These are phyloP conservation scores for Sinelater perroti DNA, from an alignment of 2,888 invertebrate genomes.

Conservation along the genomic window DNA sequence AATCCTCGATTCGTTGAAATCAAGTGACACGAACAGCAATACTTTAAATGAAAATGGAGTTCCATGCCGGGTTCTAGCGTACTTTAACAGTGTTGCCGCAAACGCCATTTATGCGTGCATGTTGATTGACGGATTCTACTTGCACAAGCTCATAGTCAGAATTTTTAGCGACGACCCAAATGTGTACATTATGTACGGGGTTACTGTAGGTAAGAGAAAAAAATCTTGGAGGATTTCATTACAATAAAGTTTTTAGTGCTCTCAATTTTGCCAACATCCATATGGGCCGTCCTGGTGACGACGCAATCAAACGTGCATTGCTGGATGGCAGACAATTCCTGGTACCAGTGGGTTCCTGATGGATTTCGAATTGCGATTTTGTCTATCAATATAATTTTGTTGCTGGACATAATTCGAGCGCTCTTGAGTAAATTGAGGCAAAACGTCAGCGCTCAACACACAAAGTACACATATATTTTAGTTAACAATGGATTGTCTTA, in stretches of 20 bases:
- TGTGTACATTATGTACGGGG: slow-evolving; percentile 61
- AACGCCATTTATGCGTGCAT: slow-evolving; percentile 74
- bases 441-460: slow-evolving; percentile 62
- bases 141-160: slow-evolving; percentile 73
- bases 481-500: slow-evolving; percentile 29
- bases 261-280: slow-evolving; percentile 64
- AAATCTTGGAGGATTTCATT: too few relatives aligned
- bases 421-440: slow-evolving; percentile 70
- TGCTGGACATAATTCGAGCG: slow-evolving; percentile 72
- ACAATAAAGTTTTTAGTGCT: slow-evolving; percentile 51
- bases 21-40: slow-evolving; percentile 56
- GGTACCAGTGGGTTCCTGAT: slow-evolving; percentile 70
- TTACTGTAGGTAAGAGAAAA: slow-evolving; percentile 59
- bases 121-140: slow-evolving; percentile 71
- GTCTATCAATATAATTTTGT: slow-evolving; percentile 66
- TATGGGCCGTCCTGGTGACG: slow-evolving; percentile 67
- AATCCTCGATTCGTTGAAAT: slow-evolving; percentile 66
- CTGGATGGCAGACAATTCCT: slow-evolving; percentile 68
- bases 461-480: slow-evolving; percentile 36
- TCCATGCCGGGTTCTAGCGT: slow-evolving; percentile 65
- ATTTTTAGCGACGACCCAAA: slow-evolving; percentile 68
- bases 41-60: slow-evolving; percentile 64
- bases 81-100: slow-evolving; percentile 65
- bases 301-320: slow-evolving; percentile 65
- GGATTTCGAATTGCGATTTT: slow-evolving; percentile 68